phyloP scores from a whole-genome alignment of 1,140 invertebrate genomes.

The Hycleus phaleratus region DNA sequence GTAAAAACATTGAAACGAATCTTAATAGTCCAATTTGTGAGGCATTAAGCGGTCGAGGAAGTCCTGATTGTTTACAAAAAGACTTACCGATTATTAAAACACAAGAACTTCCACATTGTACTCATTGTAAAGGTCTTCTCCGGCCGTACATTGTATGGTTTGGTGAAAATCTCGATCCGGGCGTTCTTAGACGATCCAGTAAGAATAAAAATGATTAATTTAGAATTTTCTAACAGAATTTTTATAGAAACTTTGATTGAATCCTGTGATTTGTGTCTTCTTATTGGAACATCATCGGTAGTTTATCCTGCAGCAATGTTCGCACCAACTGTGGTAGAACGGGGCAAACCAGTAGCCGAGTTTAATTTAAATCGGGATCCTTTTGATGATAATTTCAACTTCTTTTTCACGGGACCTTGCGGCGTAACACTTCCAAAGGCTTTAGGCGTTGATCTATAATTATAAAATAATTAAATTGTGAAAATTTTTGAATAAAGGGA shows the following conservation, averaged over 20 bases:
- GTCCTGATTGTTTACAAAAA: slow-evolving; percentile 8
- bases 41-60: slow-evolving; percentile 50
- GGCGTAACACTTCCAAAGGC: slow-evolving; percentile 62
- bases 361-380: slow-evolving; percentile 80
- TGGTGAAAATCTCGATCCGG: slow-evolving; percentile 67
- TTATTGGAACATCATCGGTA: slow-evolving; percentile 80
- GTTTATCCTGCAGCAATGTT: slow-evolving; percentile 93
- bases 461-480: not conserved
- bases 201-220: slow-evolving; percentile 20
- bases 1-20: slow-evolving; percentile 62
- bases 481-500: too few species aligned
- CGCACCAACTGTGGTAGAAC: slow-evolving; percentile 66
- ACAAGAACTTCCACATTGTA: slow-evolving; percentile 64
- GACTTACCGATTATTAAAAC: slow-evolving; percentile 53
- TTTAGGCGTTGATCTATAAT: slow-evolving; percentile 38
- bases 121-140: slow-evolving; percentile 65
- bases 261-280: slow-evolving; percentile 72
- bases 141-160: slow-evolving; percentile 88
- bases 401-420: slow-evolving; percentile 71
- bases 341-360: slow-evolving; percentile 78
- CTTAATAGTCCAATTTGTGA: slow-evolving; percentile 76
- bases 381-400: slow-evolving; percentile 61
- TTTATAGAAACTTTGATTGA: slow-evolving; percentile 47
- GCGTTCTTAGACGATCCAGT: slow-evolving; percentile 59
- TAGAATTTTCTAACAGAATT: not conserved